Percentiles rank a stretch among this genome's conserved stretches.
These are phyloP conservation scores for Dicyrtomina minuta DNA, from an alignment of 2,888 invertebrate genomes.

Conservation along the genomic window DNA sequence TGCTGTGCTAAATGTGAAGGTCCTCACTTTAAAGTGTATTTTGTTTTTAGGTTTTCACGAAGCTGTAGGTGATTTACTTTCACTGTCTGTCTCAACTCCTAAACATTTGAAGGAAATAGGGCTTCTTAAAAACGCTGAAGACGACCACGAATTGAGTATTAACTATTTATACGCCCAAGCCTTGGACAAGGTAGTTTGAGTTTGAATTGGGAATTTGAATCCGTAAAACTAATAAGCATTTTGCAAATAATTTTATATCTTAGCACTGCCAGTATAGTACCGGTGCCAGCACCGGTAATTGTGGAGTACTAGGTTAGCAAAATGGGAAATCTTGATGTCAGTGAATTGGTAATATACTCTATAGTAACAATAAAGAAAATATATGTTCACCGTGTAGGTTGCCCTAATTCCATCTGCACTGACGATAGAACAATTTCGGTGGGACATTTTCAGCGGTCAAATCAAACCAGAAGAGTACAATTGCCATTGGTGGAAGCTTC, in stretches of 20 bases:
- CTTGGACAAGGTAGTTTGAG: constrained; percentile 66
- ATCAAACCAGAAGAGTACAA: constrained; percentile 66
- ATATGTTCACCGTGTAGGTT: constrained; percentile 56
- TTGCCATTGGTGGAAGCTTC: constrained; percentile 68
- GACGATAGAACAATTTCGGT: constrained; percentile 69
- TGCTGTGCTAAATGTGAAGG: too few relatives aligned
- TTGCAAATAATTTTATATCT: too few relatives aligned
- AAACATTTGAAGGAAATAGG: constrained; percentile 62
- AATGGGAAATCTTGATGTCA: too few relatives aligned
- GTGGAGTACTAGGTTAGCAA: too few relatives aligned
- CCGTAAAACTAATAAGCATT: not conserved
- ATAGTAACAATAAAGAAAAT: too few relatives aligned
- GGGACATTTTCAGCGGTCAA: constrained; percentile 67
- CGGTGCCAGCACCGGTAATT: too few relatives aligned
- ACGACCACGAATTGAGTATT: constrained; percentile 54
- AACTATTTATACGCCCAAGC: constrained; percentile 60
- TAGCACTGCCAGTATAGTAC: too few relatives aligned
- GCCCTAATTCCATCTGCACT: constrained; percentile 71
- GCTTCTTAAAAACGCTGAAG: constrained; percentile 68
- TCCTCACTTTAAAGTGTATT: too few relatives aligned
- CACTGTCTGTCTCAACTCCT: constrained; percentile 58
- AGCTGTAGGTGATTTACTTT: constrained; percentile 58
- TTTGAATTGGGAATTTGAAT: too few relatives aligned
- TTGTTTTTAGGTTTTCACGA: constrained; percentile 61
- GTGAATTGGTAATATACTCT: too few relatives aligned